Evolutionary conservation across 2,113 vertebrate species (phyloP), one percentile per base, ranked within the genome.

Genomic region (Tragelaphus strepsiceros): DNA sequence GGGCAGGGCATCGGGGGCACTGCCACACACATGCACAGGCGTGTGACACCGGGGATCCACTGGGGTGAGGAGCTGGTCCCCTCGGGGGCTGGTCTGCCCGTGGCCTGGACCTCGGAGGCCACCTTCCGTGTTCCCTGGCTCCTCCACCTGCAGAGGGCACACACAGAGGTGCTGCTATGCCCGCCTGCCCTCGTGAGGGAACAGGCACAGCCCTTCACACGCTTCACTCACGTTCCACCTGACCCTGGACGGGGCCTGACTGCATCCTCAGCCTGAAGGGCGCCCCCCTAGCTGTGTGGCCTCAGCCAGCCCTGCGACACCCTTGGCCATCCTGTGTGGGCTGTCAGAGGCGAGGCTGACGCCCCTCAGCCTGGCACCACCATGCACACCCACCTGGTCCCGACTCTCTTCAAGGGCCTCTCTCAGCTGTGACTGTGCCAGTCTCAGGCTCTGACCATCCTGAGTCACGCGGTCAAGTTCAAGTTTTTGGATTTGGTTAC

Each of bases 391-490:
- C 62, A 99, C 98, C 99, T 98, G 93, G 88, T 98, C 88, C 83
- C 13, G 13, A 62, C 61, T 98, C 91, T 99, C 98, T 11, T 95
- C 94, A 93, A 97, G 94, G 16, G 96, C 98, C 15, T 97, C 91
- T 93, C 98, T 98, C 95, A 99, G 62, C 91, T 98, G 87, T 26
- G 59, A 96, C 67, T 98, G 56, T n/a, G 93, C 97, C 82, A 85
- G 95, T 92, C 85, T 98, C 62, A 99, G 98, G 32, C 93, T 94
- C 98, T 98, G 98, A 88, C 97, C 98, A 62, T 99, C 98, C 95
- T 98, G 88, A n/a, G 85, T 98, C 93, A 99, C 83, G 5, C 85
- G 96, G 39, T 98, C 98, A 89, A 99, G 77, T 91, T 99, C 97
- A 67, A 99, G 93, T 81, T 96, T 97, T 86, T 99, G 98, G 95